Conservation (phyloP, 2,888 invertebrate genomes). For the Heliconius hortense region DNA sequence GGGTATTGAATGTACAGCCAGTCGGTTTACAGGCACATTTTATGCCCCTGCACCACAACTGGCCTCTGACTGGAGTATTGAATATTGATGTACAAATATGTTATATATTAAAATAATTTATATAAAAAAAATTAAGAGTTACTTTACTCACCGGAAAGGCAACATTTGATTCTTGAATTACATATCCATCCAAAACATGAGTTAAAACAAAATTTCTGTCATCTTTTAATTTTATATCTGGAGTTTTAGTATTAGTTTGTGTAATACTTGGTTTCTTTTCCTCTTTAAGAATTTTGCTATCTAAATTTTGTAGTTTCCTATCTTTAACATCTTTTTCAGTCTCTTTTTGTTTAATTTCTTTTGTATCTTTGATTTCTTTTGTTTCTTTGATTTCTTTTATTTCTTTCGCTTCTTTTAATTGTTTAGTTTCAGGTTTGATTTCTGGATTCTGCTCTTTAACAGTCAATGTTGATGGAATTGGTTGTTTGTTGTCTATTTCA, state of each 20-base stretch:
- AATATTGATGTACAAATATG: background rate
- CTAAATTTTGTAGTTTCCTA: conserved; percentile 10
- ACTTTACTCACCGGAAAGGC: conserved; percentile 71
- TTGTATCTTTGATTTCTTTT: background rate
- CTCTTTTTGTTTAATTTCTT: conserved; percentile 2
- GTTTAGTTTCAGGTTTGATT: background rate
- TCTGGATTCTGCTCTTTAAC: conserved; percentile 26
- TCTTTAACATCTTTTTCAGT: background rate
- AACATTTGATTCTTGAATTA: conserved; percentile 74
- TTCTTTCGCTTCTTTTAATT: background rate
- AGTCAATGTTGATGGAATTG: conserved; percentile 33
- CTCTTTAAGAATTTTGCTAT: background rate
- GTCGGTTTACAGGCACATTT: too few relatives aligned
- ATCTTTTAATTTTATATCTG: conserved; percentile 45
- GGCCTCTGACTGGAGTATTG: background rate
- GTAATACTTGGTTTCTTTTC: conserved; percentile 33
- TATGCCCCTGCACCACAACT: too few relatives aligned
- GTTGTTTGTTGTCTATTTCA: conserved; percentile 33
- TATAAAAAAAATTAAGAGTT: background rate
- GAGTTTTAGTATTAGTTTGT: conserved; percentile 39
- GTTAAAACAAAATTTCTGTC: conserved; percentile 60
- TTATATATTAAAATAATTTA: background rate
- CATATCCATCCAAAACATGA: conserved; percentile 72
- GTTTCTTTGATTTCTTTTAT: background rate
- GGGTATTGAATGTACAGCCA: too few relatives aligned